Base-by-base conservation (phyloP, 2,797 vertebrate genomes). In the Arctocebus calabarensis region DNA sequence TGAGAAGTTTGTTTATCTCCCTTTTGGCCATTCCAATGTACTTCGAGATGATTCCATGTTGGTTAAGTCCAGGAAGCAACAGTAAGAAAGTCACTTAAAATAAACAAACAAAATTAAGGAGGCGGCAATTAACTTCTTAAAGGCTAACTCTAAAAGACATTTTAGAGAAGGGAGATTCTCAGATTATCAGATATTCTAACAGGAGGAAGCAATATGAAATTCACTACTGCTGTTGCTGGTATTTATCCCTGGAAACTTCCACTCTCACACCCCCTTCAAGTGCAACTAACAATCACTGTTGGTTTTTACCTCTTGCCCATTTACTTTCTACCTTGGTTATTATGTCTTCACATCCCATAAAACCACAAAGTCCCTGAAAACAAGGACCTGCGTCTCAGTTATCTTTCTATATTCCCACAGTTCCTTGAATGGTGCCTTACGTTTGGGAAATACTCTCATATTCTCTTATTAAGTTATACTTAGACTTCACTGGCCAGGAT, bases 1-100 rank as follows among this genome's bases (percentile, higher is more conserved):
- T 99, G 43, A 99, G 98, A 96, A 99, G 99, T 83, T 99, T 99
- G 98, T 99, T 98, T 52, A 52, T 52, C 48, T 52, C 48, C 48
- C 48, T 52, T 52, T 99, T 99, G 1, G 98, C 99, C 99, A 99
- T 99, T 96, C 98, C 98, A 34, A 98, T 97, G 81, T 99, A 99
- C 97, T 99, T 99, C 0, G 98, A 98, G 98, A 99, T 99, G 98
- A 99, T 98, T 29, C 99, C 99, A 6, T 99, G 99, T 95, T 99
- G 99, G 98, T 99, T 99, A 77, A 99, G 98, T 92, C 99, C 99
- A 5, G 99, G 99, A 98, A 99, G 98, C 92, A 99, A 98, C 94
- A 99, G 98, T 91, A 99, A 97, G 97, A 99, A 99, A 92, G 98
- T 99, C 98, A 99, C 99, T 99, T 98, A 13, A 90, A 89, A 85